Percentiles rank a stretch among this genome's conserved stretches.
phyloP scores from a whole-genome alignment of 2,888 invertebrate species.

The Entomobrya multifasciata region DNA sequence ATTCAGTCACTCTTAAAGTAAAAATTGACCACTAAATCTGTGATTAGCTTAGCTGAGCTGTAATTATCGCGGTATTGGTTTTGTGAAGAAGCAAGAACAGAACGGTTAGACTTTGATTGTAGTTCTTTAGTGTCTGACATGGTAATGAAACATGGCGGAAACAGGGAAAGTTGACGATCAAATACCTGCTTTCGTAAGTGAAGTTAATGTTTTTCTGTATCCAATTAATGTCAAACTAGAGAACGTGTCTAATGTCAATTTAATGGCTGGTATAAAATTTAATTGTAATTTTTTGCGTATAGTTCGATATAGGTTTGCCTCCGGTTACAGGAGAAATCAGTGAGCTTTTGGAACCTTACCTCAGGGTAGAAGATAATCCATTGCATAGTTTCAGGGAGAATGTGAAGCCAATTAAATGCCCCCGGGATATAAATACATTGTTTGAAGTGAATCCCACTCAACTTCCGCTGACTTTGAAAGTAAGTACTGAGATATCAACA shows the following conservation, averaged over 20 bases:
- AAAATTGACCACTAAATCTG: too few species aligned
- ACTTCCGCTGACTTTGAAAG: conserved; percentile 83
- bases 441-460: conserved; percentile 83
- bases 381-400: conserved; percentile 87
- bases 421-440: conserved; percentile 83
- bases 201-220: background rate
- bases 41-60: too few species aligned
- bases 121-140: too few species aligned
- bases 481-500: too few species aligned
- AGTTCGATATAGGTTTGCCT: conserved; percentile 82
- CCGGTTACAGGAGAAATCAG: conserved; percentile 86
- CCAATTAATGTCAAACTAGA: background rate
- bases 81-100: too few species aligned
- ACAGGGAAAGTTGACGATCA: background rate
- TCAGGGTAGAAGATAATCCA: conserved; percentile 87
- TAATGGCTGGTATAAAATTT: too few species aligned
- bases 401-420: conserved; percentile 86
- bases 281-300: conserved; percentile 3
- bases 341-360: conserved; percentile 86
- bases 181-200: background rate
- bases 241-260: too few species aligned
- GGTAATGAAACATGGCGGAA: conserved; percentile 1
- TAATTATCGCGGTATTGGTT: too few species aligned
- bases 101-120: too few species aligned
- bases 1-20: too few species aligned